Evolutionary conservation across 2,113 vertebrate genomes (phyloP).

Genomic region (Ceyx cyanopectus): DNA sequence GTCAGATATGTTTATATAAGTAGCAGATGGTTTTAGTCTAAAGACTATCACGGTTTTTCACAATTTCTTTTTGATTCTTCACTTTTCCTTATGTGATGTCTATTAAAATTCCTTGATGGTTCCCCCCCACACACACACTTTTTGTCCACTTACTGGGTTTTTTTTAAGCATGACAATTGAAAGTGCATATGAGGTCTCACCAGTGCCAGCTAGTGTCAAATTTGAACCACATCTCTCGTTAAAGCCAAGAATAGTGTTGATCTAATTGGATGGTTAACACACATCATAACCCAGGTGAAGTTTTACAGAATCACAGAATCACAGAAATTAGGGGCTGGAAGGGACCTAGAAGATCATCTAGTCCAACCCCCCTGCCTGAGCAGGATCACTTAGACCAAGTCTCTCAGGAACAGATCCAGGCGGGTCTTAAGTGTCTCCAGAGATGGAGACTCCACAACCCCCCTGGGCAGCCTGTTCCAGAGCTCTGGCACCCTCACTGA

Average conservation of each 20-base stretch:
- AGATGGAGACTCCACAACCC: too few species aligned
- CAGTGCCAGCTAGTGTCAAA: not conserved
- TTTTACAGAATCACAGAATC: too few species aligned
- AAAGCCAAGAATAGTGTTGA: not conserved
- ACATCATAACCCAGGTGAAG: not conserved
- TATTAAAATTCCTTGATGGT: not conserved
- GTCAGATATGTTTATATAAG: too few species aligned
- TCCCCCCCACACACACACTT: rapidly evolving
- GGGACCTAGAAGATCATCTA: too few species aligned
- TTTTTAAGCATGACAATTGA: not conserved
- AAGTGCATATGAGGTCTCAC: not conserved
- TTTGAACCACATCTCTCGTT: not conserved
- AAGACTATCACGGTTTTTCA: rapidly evolving
- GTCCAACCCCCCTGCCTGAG: too few species aligned
- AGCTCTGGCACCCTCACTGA: too few species aligned
- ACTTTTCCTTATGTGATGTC: not conserved
- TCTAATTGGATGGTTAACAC: not conserved
- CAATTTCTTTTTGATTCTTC: not conserved
- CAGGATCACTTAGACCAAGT: too few species aligned
- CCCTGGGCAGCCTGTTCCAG: too few species aligned
- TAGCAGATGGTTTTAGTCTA: not conserved
- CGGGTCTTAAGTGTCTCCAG: too few species aligned
- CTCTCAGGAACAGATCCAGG: too few species aligned
- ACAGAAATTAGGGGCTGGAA: too few species aligned
- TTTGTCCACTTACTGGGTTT: not conserved